Evolutionary conservation across 2,113 vertebrate species (phyloP), one percentile per base, ranked within the genome.

Genomic region (Narcine bancroftii): DNA sequence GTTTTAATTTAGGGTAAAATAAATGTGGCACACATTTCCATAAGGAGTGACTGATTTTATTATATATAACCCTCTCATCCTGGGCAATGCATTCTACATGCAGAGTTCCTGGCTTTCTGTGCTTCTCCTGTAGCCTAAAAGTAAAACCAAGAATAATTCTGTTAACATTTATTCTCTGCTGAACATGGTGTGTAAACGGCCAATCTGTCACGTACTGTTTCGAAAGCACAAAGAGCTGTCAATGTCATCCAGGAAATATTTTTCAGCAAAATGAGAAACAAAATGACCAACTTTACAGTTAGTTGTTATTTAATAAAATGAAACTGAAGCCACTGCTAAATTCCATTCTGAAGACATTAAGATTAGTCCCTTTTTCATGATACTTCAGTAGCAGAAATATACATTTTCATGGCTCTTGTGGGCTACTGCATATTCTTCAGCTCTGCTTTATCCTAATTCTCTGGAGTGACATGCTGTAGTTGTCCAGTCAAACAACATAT

Each of bases 91-190:
- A 69, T 91, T 71, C 89, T 91, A 47, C 89, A 66, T 47, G 87
- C 63, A 13, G 89, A 91, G 65, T 69, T 69, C 26, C 65, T 91
- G 24, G 63, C 65, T 47, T 91, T 91, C 39, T 69, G 89, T 47
- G 89, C 69, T 42, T 91, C 89, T 69, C 89, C 89, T 19, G 89
- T 69, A 65, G 89, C 89, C 89, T 91, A 69, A 69, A 91, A 45
- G 66, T 91, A 24, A 91, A 91, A 91, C 39, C 24, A 71, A 91
- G 42, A 69, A 91, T 85, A 85, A 66, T 45, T 42, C 45, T 33
- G 66, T 91, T 69, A 60, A 87, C 53, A 87, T 36, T 87, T 87
- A 53, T 19, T 87, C 17, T 33, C 53, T 63, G 11, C 47, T 33
- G 36, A 39, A 60, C 60, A 56, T 60, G n/a, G 19, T 87, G 45